Percentiles rank a stretch among this genome's conserved stretches.
phyloP scores from a whole-genome alignment of 2,113 vertebrate genomes.

The Neoarius graeffei region DNA sequence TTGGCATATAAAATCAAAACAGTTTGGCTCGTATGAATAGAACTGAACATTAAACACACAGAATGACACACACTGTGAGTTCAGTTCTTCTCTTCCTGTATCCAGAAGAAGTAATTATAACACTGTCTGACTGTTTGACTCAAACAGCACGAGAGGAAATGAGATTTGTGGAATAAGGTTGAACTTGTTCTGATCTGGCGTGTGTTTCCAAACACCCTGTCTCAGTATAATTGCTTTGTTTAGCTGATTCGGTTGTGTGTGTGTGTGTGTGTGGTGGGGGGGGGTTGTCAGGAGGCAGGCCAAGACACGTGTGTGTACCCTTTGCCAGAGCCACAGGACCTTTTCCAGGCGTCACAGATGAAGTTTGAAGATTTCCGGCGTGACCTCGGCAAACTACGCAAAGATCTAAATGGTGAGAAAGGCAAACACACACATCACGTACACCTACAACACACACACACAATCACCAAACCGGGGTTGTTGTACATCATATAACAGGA shows the following conservation, averaged over 20 bases:
- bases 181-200: constrained; percentile 24
- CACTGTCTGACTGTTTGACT: background rate
- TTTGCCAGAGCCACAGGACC: constrained; percentile 92
- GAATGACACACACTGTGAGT: background rate
- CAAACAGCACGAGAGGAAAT: constrained; percentile 3
- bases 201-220: constrained; percentile 28
- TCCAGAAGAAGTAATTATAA: background rate
- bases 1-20: background rate
- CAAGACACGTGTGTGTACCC: constrained; percentile 88
- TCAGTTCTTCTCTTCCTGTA: background rate
- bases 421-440: background rate
- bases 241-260: constrained; percentile 34
- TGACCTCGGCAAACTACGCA: constrained; percentile 92
- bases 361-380: constrained; percentile 97
- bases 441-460: constrained; percentile 6
- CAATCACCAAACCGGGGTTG: background rate
- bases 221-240: constrained; percentile 55
- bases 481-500: background rate
- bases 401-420: constrained; percentile 85
- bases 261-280: constrained; percentile 61
- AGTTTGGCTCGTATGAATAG: background rate
- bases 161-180: constrained; percentile 1
- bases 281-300: constrained; percentile 83
- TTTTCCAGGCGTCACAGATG: constrained; percentile 94
- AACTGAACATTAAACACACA: background rate